Evolutionary conservation across 2,888 invertebrate species (phyloP), one percentile per base, ranked within the genome.

Genomic region (Euphydryas editha): DNA sequence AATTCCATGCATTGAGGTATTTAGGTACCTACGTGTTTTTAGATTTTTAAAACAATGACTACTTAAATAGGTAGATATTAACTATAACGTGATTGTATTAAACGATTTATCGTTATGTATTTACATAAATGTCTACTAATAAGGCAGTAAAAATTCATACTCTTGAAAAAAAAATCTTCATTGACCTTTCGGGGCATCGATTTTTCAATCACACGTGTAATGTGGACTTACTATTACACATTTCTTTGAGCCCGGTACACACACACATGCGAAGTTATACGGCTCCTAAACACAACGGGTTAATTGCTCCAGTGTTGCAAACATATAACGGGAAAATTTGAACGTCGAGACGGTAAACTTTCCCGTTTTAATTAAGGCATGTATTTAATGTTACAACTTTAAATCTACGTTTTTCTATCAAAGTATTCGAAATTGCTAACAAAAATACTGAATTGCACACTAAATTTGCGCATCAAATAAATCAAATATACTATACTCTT

Each of bases 191-290:
- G 1, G 20, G 42, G 30, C 30, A 60, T 65, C 65, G 51, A 60
- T 57, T 60, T 56, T 65, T 60, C 18, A 60, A 57, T 56, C 56
- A 10, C 39, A 44, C 30, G 24, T 42, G 60, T 30, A 24, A 24
- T 36, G 54, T 54, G 30, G 21, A 65, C 56, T 57, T 39, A 49
- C 30, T 60, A n/a, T n/a, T n/a, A 47, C 56, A 60, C 39, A 55
- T 56, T 56, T 60, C 60, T 58, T 30, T 30, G 30, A 7, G 30
- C 30, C 6, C 30, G 4, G 5, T 2, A 30, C 30, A 30, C 30
- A 30, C 30, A 30, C 30, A 30, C 13, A 58, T 49, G 47, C 46
- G 21, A 47, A 39, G 37, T 39, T 60, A 39, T 51, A 60, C 36
- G 39, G 21, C 20, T n/a, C 13, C 49, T 56, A 62, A 51, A 49